Base-by-base conservation (phyloP, 2,113 vertebrate species). In the Aptenodytes patagonicus region DNA sequence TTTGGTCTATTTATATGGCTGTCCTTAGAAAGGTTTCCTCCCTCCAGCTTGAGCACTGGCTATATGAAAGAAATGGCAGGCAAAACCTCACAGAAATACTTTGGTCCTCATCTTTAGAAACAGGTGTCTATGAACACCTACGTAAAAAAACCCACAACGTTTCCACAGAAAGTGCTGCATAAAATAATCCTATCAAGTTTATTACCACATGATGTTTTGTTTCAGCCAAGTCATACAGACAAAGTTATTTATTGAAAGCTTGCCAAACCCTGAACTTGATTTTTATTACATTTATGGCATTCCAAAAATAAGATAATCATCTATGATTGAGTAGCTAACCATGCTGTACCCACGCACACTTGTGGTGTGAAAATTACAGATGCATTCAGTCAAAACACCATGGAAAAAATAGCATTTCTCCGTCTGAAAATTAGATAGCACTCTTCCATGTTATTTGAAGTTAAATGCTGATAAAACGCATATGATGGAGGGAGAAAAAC, bases 301-400 rank as follows among this genome's bases (percentile, higher is more conserved):
- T 98, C 96, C 78, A 97, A 98, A 97, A 98, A 97, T 97, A 98
- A 97, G 97, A 95, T 97, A 95, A 96, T 94, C 70, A 85, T 96
- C 93, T 95, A 94, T 93, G 93, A 97, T 89, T 96, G 93, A 97
- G 96, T 95, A 97, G 95, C 93, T 92, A 97, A 97, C 94, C 91
- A 95, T 83, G 96, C 97, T 96, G 95, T 96, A 96, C 97, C 97
- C 97, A 96, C 85, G 28, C 83, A 64, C 97, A 97, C 95, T 98
- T 97, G 97, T 91, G 97, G 96, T 98, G 97, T 97, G 96, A 98
- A 98, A 97, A 97, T 97, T 96, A 95, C 97, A 97, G 89, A 96
- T 96, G 96, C 71, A 90, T 57, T 95, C 93, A 97, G 97, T 97
- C 79, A 97, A 97, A 98, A 97, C 89, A 97, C 54, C 61, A 25